These are phyloP conservation scores for Tychaedon coryphoeus DNA, from an alignment of 2,113 vertebrate species.

Conservation along the genomic window DNA sequence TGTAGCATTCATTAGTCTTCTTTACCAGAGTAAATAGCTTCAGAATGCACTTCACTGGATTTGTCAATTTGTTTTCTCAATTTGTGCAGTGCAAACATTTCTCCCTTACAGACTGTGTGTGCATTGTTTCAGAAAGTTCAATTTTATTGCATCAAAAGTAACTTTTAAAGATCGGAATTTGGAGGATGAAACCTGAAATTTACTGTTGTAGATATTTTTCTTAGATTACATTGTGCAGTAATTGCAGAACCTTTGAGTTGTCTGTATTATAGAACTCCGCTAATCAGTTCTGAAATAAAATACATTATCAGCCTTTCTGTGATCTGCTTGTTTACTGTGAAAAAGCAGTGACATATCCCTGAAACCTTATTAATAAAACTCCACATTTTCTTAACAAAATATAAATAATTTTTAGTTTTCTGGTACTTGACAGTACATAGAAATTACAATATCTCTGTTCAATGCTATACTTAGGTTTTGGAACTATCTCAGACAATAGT, in stretches of 20 bases:
- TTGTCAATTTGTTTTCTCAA: slow-evolving; percentile 31
- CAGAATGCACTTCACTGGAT: background rate
- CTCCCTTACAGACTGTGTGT: background rate
- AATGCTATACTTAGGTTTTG: background rate
- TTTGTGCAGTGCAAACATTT: background rate
- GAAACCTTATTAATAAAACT: background rate
- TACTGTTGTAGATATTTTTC: slow-evolving; percentile 8
- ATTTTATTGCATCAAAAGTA: slow-evolving; percentile 29
- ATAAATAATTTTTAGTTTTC: background rate
- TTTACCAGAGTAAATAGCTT: background rate
- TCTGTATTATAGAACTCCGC: slow-evolving; percentile 13
- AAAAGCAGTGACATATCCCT: background rate
- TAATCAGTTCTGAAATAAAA: slow-evolving; percentile 46
- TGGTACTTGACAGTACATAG: background rate
- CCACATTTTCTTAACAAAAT: background rate
- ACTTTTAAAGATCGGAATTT: slow-evolving; percentile 27
- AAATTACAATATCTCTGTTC: background rate
- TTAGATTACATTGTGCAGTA: slow-evolving; percentile 2
- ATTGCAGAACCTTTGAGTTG: slow-evolving; percentile 19
- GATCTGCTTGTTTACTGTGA: background rate
- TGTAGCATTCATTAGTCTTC: slow-evolving; percentile 12
- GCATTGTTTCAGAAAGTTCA: background rate
- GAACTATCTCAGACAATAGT: background rate
- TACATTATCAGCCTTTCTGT: background rate
- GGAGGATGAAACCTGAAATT: slow-evolving; percentile 20